Evolutionary conservation across 2,113 vertebrate species (phyloP).

Genomic region (Paradisaea rubra): DNA sequence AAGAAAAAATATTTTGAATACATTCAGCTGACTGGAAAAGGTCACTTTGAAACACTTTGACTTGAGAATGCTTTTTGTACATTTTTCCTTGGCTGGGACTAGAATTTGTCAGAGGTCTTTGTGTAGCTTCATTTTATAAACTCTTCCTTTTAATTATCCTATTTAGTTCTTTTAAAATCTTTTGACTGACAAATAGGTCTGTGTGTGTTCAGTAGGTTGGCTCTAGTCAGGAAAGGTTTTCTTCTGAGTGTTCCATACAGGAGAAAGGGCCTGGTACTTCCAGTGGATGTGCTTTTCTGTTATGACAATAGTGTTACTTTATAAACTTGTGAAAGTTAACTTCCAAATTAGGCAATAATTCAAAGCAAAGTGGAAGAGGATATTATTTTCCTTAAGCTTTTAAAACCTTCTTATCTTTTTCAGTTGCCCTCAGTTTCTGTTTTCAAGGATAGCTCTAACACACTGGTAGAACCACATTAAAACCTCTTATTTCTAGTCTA

Average conservation of each 20-base stretch:
- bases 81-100: neutral
- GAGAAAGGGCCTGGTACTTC: neutral
- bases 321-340: neutral
- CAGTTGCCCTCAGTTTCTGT: neutral
- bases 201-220: neutral
- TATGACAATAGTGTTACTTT: neutral
- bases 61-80: neutral
- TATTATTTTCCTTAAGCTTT: neutral
- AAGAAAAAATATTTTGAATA: neutral
- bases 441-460: neutral
- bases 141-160: neutral
- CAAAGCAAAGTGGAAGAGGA: neutral
- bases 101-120: neutral
- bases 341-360: neutral
- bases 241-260: neutral
- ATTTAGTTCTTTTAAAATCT: neutral
- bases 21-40: neutral
- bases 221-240: neutral
- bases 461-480: neutral
- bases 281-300: neutral
- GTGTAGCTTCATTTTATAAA: neutral
- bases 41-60: neutral
- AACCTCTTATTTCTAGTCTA: neutral
- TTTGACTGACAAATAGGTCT: neutral
- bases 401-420: neutral